Conservation (phyloP, 1,140 invertebrate genomes). For the Prorops nasuta region DNA sequence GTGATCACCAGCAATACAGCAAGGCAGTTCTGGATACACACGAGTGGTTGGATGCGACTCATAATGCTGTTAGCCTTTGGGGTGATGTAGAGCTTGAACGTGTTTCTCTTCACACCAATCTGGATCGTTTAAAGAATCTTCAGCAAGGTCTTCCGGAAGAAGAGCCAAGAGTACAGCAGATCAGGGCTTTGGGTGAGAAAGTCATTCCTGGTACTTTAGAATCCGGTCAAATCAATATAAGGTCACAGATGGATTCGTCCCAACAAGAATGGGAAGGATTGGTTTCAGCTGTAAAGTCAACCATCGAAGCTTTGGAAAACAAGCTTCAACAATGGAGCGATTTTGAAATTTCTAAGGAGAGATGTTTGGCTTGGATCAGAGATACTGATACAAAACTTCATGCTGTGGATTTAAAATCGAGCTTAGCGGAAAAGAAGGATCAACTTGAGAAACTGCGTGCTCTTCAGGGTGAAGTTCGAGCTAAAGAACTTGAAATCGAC, state of each 20-base stretch:
- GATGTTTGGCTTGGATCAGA: conserved; percentile 83
- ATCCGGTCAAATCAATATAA: conserved; percentile 81
- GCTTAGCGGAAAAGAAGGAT: conserved; percentile 77
- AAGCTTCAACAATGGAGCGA: conserved; percentile 89
- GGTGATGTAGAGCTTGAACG: conserved; percentile 84
- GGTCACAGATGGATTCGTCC: conserved; percentile 80
- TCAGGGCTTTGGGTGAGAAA: conserved; percentile 80
- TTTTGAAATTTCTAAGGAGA: conserved; percentile 85
- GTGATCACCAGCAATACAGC: conserved; percentile 88
- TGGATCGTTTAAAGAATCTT: conserved; percentile 79
- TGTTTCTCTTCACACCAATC: conserved; percentile 84
- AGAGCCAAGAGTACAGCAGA: conserved; percentile 76
- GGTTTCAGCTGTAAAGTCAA: conserved; percentile 71
- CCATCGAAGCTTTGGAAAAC: conserved; percentile 73
- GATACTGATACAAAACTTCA: conserved; percentile 86
- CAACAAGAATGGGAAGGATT: conserved; percentile 90
- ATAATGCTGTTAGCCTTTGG: conserved; percentile 83
- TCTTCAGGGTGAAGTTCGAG: conserved; percentile 84
- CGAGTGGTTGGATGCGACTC: conserved; percentile 89
- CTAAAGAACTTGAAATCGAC: conserved; percentile 91
- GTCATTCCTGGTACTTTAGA: conserved; percentile 86
- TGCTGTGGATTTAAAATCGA: conserved; percentile 83
- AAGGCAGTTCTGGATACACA: conserved; percentile 85
- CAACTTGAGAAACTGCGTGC: conserved; percentile 77
- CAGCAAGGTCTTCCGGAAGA: conserved; percentile 80